Percentiles rank a stretch among this genome's conserved stretches.
Evolutionary conservation across 1,140 invertebrate species (phyloP).

Genomic region (Olivierus martensii): DNA sequence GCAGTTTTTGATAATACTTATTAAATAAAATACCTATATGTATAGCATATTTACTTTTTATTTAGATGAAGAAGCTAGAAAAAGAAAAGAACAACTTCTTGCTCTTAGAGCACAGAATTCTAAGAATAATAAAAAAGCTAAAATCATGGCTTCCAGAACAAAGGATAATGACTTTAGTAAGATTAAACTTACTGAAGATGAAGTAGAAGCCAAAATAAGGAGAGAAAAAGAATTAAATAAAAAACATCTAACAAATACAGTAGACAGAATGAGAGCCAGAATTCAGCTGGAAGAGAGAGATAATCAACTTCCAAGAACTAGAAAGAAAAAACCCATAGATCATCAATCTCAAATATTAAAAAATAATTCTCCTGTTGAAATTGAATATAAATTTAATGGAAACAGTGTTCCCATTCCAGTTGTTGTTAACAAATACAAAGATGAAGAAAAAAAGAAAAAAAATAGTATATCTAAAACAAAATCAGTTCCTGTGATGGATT

Average conservation of each 20-base stretch:
- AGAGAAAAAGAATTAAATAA: slow-evolving; percentile 16
- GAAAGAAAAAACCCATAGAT: slow-evolving; percentile 40
- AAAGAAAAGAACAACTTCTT: slow-evolving; percentile 37
- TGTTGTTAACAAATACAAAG: too few species aligned
- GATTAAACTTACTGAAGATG: slow-evolving; percentile 52
- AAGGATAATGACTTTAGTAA: slow-evolving; percentile 64
- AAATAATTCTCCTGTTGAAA: too few species aligned
- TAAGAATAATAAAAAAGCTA: slow-evolving; percentile 41
- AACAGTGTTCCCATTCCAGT: too few species aligned
- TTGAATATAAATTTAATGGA: too few species aligned
- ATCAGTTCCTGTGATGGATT: slow-evolving; percentile 20
- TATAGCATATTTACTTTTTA: neutral
- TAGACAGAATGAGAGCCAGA: slow-evolving; percentile 41
- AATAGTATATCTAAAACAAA: too few species aligned
- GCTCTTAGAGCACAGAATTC: slow-evolving; percentile 52
- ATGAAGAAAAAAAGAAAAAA: too few species aligned
- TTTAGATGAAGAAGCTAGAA: slow-evolving; percentile 25
- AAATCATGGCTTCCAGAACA: slow-evolving; percentile 55
- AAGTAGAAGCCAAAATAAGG: slow-evolving; percentile 25
- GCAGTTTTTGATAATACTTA: too few species aligned
- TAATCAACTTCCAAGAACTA: slow-evolving; percentile 46
- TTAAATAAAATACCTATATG: too few species aligned
- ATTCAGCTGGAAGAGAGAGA: slow-evolving; percentile 46
- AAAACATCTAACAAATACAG: slow-evolving; percentile 20
- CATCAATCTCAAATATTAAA: too few species aligned